Evolutionary conservation across 2,888 invertebrate species (phyloP), one percentile per base, ranked within the genome.

Genomic region (Dynastes grantii): DNA sequence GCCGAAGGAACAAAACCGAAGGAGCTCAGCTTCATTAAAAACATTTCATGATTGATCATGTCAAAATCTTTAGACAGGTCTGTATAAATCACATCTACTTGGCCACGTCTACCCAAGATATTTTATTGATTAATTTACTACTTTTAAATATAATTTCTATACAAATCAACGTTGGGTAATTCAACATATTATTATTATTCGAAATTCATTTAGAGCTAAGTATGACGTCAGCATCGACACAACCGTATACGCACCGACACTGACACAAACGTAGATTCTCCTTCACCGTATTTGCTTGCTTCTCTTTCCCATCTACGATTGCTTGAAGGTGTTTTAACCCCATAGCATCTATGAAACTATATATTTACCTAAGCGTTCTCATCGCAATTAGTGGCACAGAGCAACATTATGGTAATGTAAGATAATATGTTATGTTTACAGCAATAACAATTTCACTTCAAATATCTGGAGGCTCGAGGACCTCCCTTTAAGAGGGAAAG

Each of bases 261-360:
- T 55, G 9, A n/a, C 29, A 13, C 9, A 63, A 63, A 27, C 13
- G 61, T 9, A 22, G 4, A 4, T 32, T 11, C 32, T 29, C 13
- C 63, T 63, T 29, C 32, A 11, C 3, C 29, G 11, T 29, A 63
- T 63, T 29, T 16, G 2, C 63, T 63, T n/a, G 63, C 29, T 32
- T 32, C 32, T 63, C 63, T 27, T 63, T 11, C 13, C 32, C 13
- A 29, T 63, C 27, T 32, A 8, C 63, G 29, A 63, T 63, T 32
- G 63, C 63, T 63, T 27, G 63, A 32, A 63, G 63, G 63, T 63
- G 29, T 63, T 63, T 63, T 32, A 32, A 63, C 63, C 32, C n/a
- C 63, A 63, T 32, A 32, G 8, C 63, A 32, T 29, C 13, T 32
- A 29, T 32, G 63, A 63, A 63, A 63, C 32, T 29, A 63, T 63